Base-by-base conservation (phyloP, 2,888 invertebrate genomes). In the Minunthozetes semirufus region DNA sequence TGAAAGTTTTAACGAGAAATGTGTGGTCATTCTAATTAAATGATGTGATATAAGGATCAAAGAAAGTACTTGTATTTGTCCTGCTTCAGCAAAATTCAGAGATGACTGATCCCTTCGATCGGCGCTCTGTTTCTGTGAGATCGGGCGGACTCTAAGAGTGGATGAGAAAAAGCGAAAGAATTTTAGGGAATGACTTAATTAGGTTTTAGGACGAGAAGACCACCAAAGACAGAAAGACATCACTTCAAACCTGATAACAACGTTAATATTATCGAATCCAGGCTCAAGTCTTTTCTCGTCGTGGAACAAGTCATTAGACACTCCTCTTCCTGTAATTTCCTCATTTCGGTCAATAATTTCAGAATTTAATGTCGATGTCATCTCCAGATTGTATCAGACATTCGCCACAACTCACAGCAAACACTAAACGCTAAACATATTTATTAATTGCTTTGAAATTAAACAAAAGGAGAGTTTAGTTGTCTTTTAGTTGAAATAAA, bases 11-110 rank as follows among this genome's bases (percentile, higher is more conserved):
- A n/a, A n/a, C n/a, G n/a, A n/a, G n/a, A n/a, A n/a, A n/a, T n/a
- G n/a, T n/a, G n/a, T n/a, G n/a, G n/a, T n/a, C n/a, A n/a, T n/a
- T n/a, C n/a, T n/a, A n/a, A n/a, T n/a, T n/a, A n/a, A n/a, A n/a
- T n/a, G n/a, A n/a, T n/a, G n/a, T n/a, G n/a, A n/a, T n/a, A n/a
- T n/a, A n/a, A n/a, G n/a, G n/a, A n/a, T n/a, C n/a, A 25, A 82
- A 80, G 76, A 81, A 83, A 84, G 86, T 83, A 86, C 89, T 86
- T 84, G 86, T 80, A 94, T 88, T 86, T 93, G 94, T 0, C 94
- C 94, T 81, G 91, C 90, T 66, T 94, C 94, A 0, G 94, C 93
- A 84, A 93, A 94, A 81, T 91, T 89, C 59, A 91, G 85, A 71
- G 90, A 59, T 9, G 74, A 66, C 29, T 33, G 33, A 33, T 66